Base-by-base conservation (phyloP, 2,888 invertebrate species). In the Eupithecia tripunctaria region DNA sequence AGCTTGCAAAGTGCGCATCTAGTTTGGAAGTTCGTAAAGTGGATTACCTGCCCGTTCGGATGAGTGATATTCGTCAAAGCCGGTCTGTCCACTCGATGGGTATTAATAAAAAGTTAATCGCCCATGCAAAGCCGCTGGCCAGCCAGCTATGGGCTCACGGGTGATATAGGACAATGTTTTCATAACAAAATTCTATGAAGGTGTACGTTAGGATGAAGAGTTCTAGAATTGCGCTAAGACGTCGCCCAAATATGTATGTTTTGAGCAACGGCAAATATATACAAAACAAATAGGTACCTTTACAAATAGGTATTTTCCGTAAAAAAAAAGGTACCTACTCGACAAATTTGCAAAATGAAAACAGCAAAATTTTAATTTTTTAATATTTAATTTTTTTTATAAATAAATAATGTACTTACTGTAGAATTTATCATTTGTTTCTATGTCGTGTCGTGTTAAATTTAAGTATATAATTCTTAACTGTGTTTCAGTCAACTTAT, bases 61-160 rank as follows among this genome's bases (percentile, higher is more conserved):
- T 73, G 74, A 81, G 80, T 80, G 80, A 80, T 85, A 85, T 82
- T 74, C 83, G 82, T 83, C 84, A 86, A 85, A 85, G 85, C 82
- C 81, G 41, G 27, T 41, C 81, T 27, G 27, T 41, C 43, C 78
- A 79, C 76, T 79, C 81, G 80, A 78, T 86, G 84, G 85, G 77
- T 89, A 91, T 90, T 90, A 91, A 91, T 91, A 91, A 91, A 91
- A 89, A 91, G 89, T 89, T 91, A 90, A 91, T 91, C 89, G 81
- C 75, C 82, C 84, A 87, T 87, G 83, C 80, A 84, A 84, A 84
- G 85, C 84, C 79, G 77, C 71, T 77, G 76, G 67, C 77, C 78
- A 75, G 65, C 73, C 76, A 71, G 68, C 67, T 67, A 71, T 73
- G 32, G 38, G 72, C 69, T 67, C 38, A 38, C 74, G 70, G 71